Evolutionary conservation across 2,797 vertebrate genomes (phyloP).

Genomic region (Tauraco hartlaubi): DNA sequence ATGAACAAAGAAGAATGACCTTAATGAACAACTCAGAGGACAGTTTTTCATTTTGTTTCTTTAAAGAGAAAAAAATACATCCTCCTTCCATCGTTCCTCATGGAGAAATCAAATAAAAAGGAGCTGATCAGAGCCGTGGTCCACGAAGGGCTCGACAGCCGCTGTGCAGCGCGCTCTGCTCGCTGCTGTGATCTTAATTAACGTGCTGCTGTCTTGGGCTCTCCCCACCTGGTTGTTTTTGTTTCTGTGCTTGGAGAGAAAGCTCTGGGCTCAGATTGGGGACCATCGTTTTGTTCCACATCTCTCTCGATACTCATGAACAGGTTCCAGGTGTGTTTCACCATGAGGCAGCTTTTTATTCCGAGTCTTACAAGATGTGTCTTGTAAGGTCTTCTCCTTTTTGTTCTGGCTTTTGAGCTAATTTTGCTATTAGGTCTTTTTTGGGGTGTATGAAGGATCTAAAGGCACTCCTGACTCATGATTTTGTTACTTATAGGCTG

Average conservation of each 20-base stretch:
- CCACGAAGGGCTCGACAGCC: not conserved
- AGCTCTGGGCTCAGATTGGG: not conserved
- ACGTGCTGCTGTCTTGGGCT: not conserved
- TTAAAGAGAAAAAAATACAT: not conserved
- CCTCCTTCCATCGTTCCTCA: not conserved
- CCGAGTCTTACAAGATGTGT: not conserved
- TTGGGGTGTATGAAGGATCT: not conserved
- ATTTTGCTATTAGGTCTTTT: not conserved
- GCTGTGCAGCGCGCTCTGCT: not conserved
- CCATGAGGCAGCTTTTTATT: not conserved
- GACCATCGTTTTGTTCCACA: rapidly evolving
- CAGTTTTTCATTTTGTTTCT: not conserved
- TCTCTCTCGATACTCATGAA: not conserved
- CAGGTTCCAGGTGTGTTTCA: not conserved
- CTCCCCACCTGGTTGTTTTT: not conserved
- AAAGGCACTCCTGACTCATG: not conserved
- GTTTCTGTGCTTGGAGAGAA: not conserved
- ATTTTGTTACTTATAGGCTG: not conserved
- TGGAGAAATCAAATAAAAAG: not conserved
- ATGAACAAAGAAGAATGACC: not conserved
- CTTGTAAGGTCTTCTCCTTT: not conserved
- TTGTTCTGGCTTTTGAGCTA: not conserved
- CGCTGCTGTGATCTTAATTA: not conserved
- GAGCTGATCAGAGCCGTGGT: not conserved
- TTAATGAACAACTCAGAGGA: not conserved